Evolutionary conservation across 2,113 vertebrate species (phyloP), one percentile per base, ranked within the genome.

Genomic region (Cynopterus brachyotis): DNA sequence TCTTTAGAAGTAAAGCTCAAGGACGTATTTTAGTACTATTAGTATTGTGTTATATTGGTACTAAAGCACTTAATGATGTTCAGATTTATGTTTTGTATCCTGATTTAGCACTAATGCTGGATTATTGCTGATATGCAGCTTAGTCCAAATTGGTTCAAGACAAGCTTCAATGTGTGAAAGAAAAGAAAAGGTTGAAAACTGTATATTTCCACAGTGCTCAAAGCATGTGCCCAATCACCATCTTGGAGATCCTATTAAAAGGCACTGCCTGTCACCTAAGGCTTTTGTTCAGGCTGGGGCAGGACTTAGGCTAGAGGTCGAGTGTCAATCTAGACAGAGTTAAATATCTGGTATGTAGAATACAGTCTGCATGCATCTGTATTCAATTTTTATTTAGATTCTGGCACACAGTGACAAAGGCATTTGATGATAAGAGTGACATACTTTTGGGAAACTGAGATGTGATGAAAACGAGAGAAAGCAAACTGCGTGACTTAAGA

Each of bases 121-220:
- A 69, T 94, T 97, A 96, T 93, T 97, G 94, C 96, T 95, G 96
- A 98, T 96, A 1, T 89, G 72, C 67, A 94, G 32, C 64, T 98
- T 97, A 87, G 62, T 89, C 91, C 72, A 86, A 92, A 93, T 97
- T 89, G 96, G 47, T 62, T 90, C 24, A 96, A 97, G 89, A 12
- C 80, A 79, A 90, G 28, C 28, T 2, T 75, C 53, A 45, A 13
- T 28, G 6, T 88, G 11, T 97, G 70, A 95, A 90, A 83, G 75
- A 50, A 50, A 50, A 50, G 50, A 50, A 87, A 97, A 96, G 7
- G 0, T 37, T 81, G 79, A 85, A 40, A 89, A 81, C 87, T 42
- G 26, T 28, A 55, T 85, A 32, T 89, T 76, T 84, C 20, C 35
- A 72, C 30, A 73, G 1, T 70, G 75, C 69, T 19, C 0, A 79